phyloP scores from a whole-genome alignment of 2,113 vertebrate species.

The Notechis scutatus region DNA sequence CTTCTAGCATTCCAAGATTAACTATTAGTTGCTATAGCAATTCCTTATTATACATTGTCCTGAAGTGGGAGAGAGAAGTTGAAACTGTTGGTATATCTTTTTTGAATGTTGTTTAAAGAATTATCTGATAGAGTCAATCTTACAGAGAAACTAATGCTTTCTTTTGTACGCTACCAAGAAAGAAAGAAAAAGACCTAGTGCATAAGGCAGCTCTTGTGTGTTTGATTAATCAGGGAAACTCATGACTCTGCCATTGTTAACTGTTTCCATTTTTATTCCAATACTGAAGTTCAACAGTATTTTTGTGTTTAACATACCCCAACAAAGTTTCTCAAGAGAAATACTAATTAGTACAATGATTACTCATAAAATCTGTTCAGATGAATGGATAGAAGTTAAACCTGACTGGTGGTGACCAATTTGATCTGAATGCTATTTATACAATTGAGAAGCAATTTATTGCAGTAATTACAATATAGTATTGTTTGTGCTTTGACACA shows the following conservation, averaged over 20 bases:
- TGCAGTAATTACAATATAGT: neutral
- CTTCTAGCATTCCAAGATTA: neutral
- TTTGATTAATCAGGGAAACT: neutral
- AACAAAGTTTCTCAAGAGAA: neutral
- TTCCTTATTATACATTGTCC: neutral
- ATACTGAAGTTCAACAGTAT: neutral
- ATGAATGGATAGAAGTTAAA: neutral
- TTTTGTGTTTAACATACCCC: neutral
- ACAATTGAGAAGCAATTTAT: neutral
- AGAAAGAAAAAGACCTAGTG: neutral
- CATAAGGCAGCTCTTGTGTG: neutral
- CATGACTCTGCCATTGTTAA: neutral
- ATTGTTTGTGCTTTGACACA: neutral
- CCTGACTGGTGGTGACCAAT: neutral
- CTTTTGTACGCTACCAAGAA: neutral
- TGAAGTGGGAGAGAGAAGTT: neutral
- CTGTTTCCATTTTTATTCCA: neutral
- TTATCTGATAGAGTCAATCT: neutral
- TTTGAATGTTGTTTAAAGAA: neutral
- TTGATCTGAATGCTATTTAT: neutral
- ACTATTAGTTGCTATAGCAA: neutral
- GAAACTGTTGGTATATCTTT: neutral
- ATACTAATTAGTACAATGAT: neutral
- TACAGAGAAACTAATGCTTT: neutral
- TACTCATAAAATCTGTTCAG: neutral